These are phyloP conservation scores for Pocillopora damicornis DNA, from an alignment of 64 coral and sea anemone genomes.

Conservation along the genomic window DNA sequence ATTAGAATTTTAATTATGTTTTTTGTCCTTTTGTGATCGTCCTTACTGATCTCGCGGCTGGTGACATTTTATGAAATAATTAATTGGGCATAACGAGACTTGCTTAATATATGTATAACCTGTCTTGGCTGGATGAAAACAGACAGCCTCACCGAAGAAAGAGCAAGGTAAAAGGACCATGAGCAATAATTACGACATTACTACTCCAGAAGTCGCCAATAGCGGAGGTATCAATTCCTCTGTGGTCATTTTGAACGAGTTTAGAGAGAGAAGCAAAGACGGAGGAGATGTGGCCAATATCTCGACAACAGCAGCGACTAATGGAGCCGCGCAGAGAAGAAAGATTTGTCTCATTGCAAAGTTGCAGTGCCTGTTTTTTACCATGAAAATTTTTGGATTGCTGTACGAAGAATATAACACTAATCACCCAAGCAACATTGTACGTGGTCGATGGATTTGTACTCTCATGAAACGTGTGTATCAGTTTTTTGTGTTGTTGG, in stretches of 20 bases:
- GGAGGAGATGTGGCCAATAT: not conserved
- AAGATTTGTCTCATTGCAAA: slow-evolving; percentile 31
- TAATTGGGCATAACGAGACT: not conserved
- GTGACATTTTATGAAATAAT: not conserved
- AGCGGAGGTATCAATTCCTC: not conserved
- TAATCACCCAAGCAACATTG: not conserved
- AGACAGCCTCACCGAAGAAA: not conserved
- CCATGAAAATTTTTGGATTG: slow-evolving; percentile 40
- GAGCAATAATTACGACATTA: not conserved
- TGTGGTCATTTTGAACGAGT: slow-evolving; percentile 4
- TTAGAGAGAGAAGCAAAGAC: not conserved
- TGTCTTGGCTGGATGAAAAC: not conserved
- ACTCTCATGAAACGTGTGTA: slow-evolving; percentile 5
- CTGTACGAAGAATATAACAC: not conserved
- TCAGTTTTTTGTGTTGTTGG: slow-evolving; percentile 8
- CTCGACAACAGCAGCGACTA: not conserved
- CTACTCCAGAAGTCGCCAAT: not conserved
- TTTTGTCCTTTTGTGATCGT: not conserved
- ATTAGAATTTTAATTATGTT: not conserved
- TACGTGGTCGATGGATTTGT: too few relatives aligned
- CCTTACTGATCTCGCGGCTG: not conserved
- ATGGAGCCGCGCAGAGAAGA: not conserved
- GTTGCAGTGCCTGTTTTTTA: not conserved
- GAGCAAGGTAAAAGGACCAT: not conserved
- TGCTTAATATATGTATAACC: not conserved